Base-by-base conservation (phyloP, 2,113 vertebrate genomes). In the Tragelaphus strepsiceros region DNA sequence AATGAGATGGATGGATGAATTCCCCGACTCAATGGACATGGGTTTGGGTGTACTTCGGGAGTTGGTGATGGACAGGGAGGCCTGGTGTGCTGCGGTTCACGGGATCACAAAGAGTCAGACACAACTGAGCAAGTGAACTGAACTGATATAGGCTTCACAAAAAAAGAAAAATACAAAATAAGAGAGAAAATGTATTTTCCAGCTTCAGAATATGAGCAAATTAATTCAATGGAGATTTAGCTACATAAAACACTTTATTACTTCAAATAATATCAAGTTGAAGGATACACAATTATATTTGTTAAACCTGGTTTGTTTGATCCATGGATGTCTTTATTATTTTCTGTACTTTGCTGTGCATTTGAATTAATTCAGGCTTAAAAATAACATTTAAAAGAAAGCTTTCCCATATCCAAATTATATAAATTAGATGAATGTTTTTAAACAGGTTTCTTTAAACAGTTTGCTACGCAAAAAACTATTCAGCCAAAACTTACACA, bases 341-440 rank as follows among this genome's bases (percentile, higher is more conserved):
- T 97, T 97, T 92, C 83, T 67, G 9, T 64, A 88, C 15, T 92
- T 97, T 91, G 26, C 59, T 94, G 16, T 85, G 53, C 88, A 93
- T 97, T 92, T 94, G 64, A 90, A 88, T 82, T 81, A 85, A 39
- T 78, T 84, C 35, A 35, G 35, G 90, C 14, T 85, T 97, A 67
- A 71, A 95, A 94, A 85, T 62, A 61, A 80, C 71, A 82, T 85
- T 77, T 67, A 56, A 95, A 82, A 95, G 54, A 90, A 51, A 91
- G 43, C 3, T 51, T 77, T 90, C 85, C 67, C 43, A 80, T 86
- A 92, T 10, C 35, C 56, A 49, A 91, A 93, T 81, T 53, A 71
- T 39, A 24, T 64, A 90, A 88, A 74, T 92, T 80, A 88, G 77
- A 85, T 81, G 94, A 94, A 74, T 92, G 88, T 96, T 96, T 96